These are phyloP conservation scores for Pycnomerus fuliginosus DNA, from an alignment of 2,888 invertebrate species.

Conservation along the genomic window DNA sequence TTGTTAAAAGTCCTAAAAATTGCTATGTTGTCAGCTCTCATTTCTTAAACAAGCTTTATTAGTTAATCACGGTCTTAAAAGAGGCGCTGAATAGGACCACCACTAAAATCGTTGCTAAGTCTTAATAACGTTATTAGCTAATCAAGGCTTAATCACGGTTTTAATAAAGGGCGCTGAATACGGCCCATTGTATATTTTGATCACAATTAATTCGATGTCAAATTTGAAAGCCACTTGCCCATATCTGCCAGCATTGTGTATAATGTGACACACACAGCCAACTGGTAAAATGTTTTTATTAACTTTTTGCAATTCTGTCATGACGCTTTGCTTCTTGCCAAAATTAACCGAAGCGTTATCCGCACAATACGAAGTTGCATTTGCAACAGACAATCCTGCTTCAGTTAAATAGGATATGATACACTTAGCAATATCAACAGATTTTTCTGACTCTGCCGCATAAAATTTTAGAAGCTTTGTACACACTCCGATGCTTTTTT, in stretches of 20 bases:
- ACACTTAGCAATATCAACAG: constrained; percentile 11
- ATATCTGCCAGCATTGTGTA: constrained; percentile 2
- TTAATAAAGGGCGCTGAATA: no score
- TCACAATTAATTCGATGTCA: constrained; percentile 5
- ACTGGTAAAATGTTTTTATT: constrained; percentile 8
- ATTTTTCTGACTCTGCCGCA: constrained; percentile 9
- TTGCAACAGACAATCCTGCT: constrained; percentile 3
- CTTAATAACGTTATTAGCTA: no score
- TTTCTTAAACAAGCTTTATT: no score
- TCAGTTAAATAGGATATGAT: constrained; percentile 3
- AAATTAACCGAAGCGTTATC: constrained; percentile 15
- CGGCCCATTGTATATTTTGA: background rate
- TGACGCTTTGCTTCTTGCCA: constrained; percentile 13
- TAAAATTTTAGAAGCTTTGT: constrained; percentile 15
- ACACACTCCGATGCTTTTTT: background rate
- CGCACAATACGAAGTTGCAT: constrained; percentile 11
- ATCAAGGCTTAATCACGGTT: no score
- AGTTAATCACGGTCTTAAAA: no score
- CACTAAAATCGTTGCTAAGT: no score
- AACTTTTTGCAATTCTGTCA: constrained; percentile 9
- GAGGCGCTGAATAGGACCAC: no score
- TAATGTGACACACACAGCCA: background rate
- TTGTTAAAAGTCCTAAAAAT: no score
- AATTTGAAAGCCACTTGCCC: constrained; percentile 2
- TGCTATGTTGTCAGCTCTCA: no score